These are phyloP conservation scores for Pteria penguin DNA, from an alignment of 2,888 invertebrate species.

Conservation along the genomic window DNA sequence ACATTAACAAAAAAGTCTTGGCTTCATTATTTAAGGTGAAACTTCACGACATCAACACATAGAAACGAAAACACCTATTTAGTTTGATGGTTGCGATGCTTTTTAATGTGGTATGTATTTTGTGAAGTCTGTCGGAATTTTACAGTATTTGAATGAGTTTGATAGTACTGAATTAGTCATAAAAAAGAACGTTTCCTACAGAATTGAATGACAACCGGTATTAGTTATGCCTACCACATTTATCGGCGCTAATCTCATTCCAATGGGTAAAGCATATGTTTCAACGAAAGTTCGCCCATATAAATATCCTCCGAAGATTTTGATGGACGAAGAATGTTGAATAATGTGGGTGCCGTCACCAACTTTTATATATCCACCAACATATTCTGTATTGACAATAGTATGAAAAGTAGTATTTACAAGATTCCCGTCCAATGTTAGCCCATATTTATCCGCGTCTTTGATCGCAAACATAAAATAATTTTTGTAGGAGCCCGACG, in stretches of 20 bases:
- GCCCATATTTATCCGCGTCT: conserved; percentile 38
- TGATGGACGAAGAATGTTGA: conserved; percentile 49
- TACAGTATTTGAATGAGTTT: too few relatives aligned
- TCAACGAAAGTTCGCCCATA: conserved; percentile 61
- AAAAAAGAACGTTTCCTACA: too few relatives aligned
- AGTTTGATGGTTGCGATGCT: too few relatives aligned
- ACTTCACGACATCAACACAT: too few relatives aligned
- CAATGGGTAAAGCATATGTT: conserved; percentile 60
- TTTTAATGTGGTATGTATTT: too few relatives aligned
- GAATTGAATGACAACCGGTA: too few relatives aligned
- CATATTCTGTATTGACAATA: conserved; percentile 44
- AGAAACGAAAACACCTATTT: too few relatives aligned
- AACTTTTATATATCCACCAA: conserved; percentile 46
- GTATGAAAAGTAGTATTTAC: conserved; percentile 28
- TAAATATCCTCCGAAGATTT: conserved; percentile 55
- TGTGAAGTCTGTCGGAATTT: too few relatives aligned
- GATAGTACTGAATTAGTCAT: too few relatives aligned
- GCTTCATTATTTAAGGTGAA: too few relatives aligned
- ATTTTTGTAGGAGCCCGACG: conserved; percentile 42
- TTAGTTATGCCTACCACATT: too few relatives aligned
- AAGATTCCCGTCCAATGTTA: conserved; percentile 36
- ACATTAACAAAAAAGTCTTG: too few relatives aligned
- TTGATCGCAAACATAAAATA: conserved; percentile 52
- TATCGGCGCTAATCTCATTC: conserved; percentile 51
- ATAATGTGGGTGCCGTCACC: conserved; percentile 47